phyloP scores from a whole-genome alignment of 1,140 invertebrate species.

The Aphis craccivora region DNA sequence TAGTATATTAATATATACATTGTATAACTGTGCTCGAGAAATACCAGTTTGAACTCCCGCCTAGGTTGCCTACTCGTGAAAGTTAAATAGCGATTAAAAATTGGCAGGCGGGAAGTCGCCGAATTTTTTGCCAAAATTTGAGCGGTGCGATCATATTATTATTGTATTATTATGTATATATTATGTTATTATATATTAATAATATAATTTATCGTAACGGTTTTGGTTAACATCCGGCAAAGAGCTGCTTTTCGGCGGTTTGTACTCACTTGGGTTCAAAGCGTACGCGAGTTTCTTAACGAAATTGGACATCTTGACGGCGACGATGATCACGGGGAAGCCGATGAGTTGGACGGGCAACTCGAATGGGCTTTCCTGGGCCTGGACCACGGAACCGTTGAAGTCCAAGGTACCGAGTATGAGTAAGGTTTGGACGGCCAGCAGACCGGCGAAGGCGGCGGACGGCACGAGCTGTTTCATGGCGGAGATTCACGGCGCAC shows the following conservation, averaged over 20 bases:
- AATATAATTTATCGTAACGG: not conserved
- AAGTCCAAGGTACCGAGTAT: not conserved
- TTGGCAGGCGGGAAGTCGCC: not conserved
- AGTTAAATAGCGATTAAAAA: not conserved
- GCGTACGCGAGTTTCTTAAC: constrained; percentile 83
- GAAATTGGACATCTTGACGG: constrained; percentile 82
- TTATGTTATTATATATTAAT: too few species aligned
- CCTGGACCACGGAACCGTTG: not conserved
- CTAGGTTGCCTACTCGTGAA: not conserved
- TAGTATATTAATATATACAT: not conserved
- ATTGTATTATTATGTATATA: too few species aligned
- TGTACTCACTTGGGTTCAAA: constrained; percentile 79
- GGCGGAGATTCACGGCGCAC: constrained; percentile 34
- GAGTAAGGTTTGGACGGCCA: constrained; percentile 52
- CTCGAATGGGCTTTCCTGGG: constrained; percentile 72
- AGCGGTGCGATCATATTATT: too few species aligned
- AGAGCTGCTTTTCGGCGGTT: not conserved
- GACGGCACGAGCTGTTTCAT: constrained; percentile 49
- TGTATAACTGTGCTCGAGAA: not conserved
- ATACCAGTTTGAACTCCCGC: not conserved
- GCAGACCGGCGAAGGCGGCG: constrained; percentile 35
- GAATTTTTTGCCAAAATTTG: not conserved
- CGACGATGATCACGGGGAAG: constrained; percentile 82
- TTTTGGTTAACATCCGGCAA: too few species aligned
- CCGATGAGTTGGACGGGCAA: constrained; percentile 81